Percentiles rank a stretch among this genome's conserved stretches.
Evolutionary conservation across 1,140 invertebrate genomes (phyloP).

Genomic region (Tribolium madens): DNA sequence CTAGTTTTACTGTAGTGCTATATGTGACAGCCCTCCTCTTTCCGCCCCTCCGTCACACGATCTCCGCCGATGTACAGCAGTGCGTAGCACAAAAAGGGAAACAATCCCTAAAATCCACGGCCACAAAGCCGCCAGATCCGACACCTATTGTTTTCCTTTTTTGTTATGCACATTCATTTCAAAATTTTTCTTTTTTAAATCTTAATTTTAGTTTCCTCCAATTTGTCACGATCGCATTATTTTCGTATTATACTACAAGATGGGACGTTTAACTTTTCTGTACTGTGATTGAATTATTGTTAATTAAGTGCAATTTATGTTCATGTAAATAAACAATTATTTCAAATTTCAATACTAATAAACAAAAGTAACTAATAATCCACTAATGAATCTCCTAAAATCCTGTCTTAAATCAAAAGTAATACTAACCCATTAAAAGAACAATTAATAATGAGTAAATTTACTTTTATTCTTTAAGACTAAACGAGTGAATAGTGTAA

Average conservation of each 20-base stretch:
- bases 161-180: constrained; percentile 27
- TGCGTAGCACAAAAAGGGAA: constrained; percentile 38
- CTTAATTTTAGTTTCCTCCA: constrained; percentile 29
- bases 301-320: constrained; percentile 39
- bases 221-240: constrained; percentile 26
- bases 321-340: constrained; percentile 39
- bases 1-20: constrained; percentile 37
- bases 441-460: constrained; percentile 4
- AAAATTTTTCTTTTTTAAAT: neutral
- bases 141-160: constrained; percentile 32
- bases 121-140: constrained; percentile 1
- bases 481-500: neutral
- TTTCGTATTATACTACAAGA: constrained; percentile 30
- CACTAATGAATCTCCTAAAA: constrained; percentile 38
- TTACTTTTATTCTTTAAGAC: neutral
- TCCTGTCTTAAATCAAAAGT: constrained; percentile 5
- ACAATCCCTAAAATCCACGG: constrained; percentile 24
- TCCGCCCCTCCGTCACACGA: neutral
- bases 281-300: constrained; percentile 39
- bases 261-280: constrained; percentile 38
- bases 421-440: constrained; percentile 25
- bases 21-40: constrained; percentile 14
- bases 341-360: constrained; percentile 39
- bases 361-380: constrained; percentile 38
- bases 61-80: constrained; percentile 25